phyloP scores from a whole-genome alignment of 2,797 vertebrate species.

The Acanthurus tractus region DNA sequence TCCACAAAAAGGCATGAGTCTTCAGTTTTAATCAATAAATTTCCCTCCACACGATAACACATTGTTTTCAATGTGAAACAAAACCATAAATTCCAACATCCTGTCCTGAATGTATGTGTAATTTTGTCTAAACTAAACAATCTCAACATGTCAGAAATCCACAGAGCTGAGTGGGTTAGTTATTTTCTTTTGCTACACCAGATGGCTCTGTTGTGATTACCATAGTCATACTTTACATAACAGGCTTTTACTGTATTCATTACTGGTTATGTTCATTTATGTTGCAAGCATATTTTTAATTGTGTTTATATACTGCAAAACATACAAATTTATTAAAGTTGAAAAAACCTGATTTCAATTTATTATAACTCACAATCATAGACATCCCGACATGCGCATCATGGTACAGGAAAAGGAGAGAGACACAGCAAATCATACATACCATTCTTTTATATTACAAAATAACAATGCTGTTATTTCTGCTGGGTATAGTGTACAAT shows the following conservation, averaged over 20 bases:
- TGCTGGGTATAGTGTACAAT: conserved; percentile 81
- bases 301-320: conserved; percentile 17
- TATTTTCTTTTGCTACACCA: neutral
- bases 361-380: conserved; percentile 85
- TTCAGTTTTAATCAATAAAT: neutral
- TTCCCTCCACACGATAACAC: no score
- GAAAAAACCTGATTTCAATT: conserved; percentile 88
- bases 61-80: neutral
- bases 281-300: neutral
- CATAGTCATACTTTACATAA: neutral
- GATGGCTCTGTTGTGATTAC: neutral
- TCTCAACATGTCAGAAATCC: neutral
- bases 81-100: no score
- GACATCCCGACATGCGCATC: conserved; percentile 86
- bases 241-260: neutral
- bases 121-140: neutral
- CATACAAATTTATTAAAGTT: conserved; percentile 44
- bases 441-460: conserved; percentile 89
- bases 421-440: conserved; percentile 86
- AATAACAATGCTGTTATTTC: conserved; percentile 85
- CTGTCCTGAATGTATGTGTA: neutral
- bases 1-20: neutral
- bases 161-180: neutral
- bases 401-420: conserved; percentile 85
- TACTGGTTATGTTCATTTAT: neutral